Conservation (phyloP, 2,888 invertebrate species). For the Rhamphomyia laevipes region DNA sequence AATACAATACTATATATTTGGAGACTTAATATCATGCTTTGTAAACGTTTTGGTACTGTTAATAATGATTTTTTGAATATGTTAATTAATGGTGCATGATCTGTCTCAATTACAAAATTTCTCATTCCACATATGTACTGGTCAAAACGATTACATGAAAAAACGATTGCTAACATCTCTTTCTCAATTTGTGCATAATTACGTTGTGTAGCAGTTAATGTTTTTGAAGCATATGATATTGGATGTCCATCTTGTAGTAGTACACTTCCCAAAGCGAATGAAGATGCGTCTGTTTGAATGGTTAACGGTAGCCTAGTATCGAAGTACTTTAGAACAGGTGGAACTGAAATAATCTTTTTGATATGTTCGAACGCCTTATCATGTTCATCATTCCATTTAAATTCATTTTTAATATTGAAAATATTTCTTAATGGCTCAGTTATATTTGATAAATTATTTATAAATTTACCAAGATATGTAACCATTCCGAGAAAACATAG, state of each 20-base stretch:
- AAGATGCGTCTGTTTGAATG: slow-evolving; percentile 13
- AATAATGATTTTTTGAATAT: too few species aligned
- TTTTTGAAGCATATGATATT: slow-evolving; percentile 11
- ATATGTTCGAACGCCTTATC: slow-evolving; percentile 14
- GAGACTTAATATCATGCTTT: too few species aligned
- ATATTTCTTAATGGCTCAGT: slow-evolving; percentile 17
- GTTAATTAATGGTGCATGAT: slow-evolving; percentile 14
- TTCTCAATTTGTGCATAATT: slow-evolving; percentile 13
- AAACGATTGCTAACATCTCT: slow-evolving; percentile 13
- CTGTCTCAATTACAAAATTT: slow-evolving; percentile 13
- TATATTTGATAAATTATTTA: slow-evolving; percentile 17
- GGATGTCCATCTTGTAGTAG: too few species aligned
- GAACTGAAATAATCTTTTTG: slow-evolving; percentile 14
- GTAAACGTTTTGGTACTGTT: too few species aligned
- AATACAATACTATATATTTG: too few species aligned
- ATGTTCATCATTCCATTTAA: slow-evolving; percentile 15
- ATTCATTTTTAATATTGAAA: too few species aligned
- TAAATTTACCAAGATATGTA: too few species aligned
- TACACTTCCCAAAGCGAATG: slow-evolving; percentile 7
- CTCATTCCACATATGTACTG: slow-evolving; percentile 14
- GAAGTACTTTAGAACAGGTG: slow-evolving; percentile 11
- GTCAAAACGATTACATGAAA: slow-evolving; percentile 14
- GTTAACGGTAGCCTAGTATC: slow-evolving; percentile 8
- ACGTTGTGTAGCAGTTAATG: slow-evolving; percentile 7
- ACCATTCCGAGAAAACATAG: slow-evolving; percentile 9